Conservation (phyloP, 53 echinoderm and acorn worm species). For the Antedon mediterranea region DNA sequence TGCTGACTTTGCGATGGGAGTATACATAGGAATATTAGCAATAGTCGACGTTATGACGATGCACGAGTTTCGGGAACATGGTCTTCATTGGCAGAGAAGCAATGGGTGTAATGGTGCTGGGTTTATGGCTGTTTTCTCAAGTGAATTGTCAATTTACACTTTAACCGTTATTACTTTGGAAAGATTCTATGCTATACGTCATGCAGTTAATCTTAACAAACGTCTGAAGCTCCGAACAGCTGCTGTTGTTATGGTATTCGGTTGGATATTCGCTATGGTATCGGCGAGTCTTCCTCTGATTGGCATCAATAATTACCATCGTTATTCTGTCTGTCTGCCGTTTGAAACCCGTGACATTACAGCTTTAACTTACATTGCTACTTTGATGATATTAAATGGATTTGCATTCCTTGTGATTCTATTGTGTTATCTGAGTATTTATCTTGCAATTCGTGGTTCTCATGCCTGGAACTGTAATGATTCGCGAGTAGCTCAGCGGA, state of each 20-base stretch:
- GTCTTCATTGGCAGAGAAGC: slow-evolving; percentile 69
- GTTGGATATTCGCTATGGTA: slow-evolving; percentile 63
- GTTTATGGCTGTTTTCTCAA: slow-evolving; percentile 77
- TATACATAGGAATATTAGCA: slow-evolving; percentile 67
- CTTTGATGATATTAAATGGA: slow-evolving; percentile 48
- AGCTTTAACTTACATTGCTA: slow-evolving; percentile 26
- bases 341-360: slow-evolving; percentile 33
- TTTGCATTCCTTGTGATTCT: slow-evolving; percentile 60
- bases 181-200: slow-evolving; percentile 78
- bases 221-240: slow-evolving; percentile 62
- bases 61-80: slow-evolving; percentile 43
- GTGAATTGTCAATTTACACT: slow-evolving; percentile 80
- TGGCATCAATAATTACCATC: slow-evolving; percentile 48
- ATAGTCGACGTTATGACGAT: slow-evolving; percentile 55
- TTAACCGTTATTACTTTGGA: slow-evolving; percentile 76
- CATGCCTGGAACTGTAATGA: slow-evolving; percentile 93
- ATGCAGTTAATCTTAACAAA: slow-evolving; percentile 77
- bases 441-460: slow-evolving; percentile 69
- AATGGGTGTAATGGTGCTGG: slow-evolving; percentile 49
- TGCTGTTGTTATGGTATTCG: slow-evolving; percentile 54
- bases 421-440: slow-evolving; percentile 73
- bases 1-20: slow-evolving; percentile 75
- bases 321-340: slow-evolving; percentile 63
- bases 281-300: slow-evolving; percentile 52
- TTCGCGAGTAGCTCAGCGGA: slow-evolving; percentile 66